Evolutionary conservation across 2,113 vertebrate species (phyloP).

Genomic region (Cinclus cinclus): DNA sequence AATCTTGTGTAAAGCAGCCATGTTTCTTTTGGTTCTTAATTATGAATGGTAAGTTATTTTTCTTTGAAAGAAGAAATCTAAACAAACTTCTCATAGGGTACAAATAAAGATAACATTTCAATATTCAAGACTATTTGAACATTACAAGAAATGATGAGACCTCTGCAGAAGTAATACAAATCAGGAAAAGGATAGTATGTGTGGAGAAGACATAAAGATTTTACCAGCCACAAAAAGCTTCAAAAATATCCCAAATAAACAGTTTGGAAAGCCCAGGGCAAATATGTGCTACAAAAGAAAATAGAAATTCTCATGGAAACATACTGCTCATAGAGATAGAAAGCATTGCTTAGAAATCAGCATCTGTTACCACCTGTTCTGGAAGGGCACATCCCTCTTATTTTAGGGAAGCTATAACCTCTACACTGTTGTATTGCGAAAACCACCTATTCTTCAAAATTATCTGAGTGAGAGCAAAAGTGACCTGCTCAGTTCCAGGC

Average conservation of each 20-base stretch:
- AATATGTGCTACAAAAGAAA: neutral
- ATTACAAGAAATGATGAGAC: neutral
- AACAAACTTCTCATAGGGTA: neutral
- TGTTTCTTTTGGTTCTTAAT: neutral
- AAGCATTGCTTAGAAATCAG: neutral
- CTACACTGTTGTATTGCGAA: neutral
- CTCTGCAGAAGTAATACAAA: neutral
- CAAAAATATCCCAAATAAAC: neutral
- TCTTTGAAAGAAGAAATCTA: neutral
- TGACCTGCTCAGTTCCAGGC: neutral
- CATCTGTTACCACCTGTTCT: neutral
- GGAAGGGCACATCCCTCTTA: neutral
- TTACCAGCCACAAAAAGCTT: neutral
- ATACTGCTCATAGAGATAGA: neutral
- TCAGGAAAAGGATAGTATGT: neutral
- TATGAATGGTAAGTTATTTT: neutral
- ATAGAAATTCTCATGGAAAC: neutral
- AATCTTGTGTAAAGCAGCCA: neutral
- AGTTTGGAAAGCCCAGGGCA: neutral
- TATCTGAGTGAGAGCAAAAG: neutral
- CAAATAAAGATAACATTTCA: neutral
- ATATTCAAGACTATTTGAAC: neutral
- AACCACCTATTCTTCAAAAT: neutral
- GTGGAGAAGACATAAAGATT: neutral
- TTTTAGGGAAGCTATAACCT: neutral